A percentile compares a stretch with the other conserved stretches of the same genome.
phyloP scores from a whole-genome alignment of 2,797 vertebrate genomes.

The Pseudomugil tenellus region DNA sequence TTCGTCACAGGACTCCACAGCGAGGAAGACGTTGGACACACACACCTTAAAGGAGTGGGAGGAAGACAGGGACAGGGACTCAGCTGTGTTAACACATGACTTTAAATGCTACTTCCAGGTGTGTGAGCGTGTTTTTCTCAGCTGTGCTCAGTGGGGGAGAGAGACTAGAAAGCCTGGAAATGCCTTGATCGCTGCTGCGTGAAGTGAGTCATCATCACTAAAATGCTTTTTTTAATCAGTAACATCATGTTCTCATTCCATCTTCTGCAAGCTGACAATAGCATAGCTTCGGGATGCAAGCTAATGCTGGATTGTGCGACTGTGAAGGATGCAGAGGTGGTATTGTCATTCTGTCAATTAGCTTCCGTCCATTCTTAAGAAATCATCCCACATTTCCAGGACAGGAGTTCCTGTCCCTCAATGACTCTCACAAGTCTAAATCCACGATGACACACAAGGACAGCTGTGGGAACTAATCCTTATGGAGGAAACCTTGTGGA shows the following conservation, averaged over 20 bases:
- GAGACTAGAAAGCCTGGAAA: constrained; percentile 38
- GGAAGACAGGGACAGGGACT: constrained; percentile 67
- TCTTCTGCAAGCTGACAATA: constrained; percentile 52
- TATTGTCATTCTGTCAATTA: constrained; percentile 70
- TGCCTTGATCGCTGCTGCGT: constrained; percentile 56
- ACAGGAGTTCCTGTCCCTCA: constrained; percentile 58
- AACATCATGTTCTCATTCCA: constrained; percentile 53
- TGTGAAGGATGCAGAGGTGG: constrained; percentile 71
- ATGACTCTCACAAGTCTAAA: constrained; percentile 57
- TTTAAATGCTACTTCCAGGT: constrained; percentile 67
- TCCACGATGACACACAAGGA: constrained; percentile 58
- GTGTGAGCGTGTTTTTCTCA: constrained; percentile 60
- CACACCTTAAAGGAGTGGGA: constrained; percentile 75
- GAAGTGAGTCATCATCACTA: constrained; percentile 42
- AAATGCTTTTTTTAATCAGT: constrained; percentile 52
- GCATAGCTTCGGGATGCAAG: constrained; percentile 52
- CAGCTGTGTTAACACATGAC: constrained; percentile 81
- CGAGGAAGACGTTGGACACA: constrained; percentile 69
- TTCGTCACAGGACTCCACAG: constrained; percentile 81
- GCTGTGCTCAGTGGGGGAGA: constrained; percentile 62
- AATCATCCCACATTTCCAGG: constrained; percentile 72
- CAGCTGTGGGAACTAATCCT: constrained; percentile 51
- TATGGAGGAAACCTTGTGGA: constrained; percentile 24
- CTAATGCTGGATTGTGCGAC: constrained; percentile 62
- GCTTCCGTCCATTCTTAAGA: constrained; percentile 80